Conservation (phyloP, 2,797 vertebrate genomes). For the Scleropages formosus region DNA sequence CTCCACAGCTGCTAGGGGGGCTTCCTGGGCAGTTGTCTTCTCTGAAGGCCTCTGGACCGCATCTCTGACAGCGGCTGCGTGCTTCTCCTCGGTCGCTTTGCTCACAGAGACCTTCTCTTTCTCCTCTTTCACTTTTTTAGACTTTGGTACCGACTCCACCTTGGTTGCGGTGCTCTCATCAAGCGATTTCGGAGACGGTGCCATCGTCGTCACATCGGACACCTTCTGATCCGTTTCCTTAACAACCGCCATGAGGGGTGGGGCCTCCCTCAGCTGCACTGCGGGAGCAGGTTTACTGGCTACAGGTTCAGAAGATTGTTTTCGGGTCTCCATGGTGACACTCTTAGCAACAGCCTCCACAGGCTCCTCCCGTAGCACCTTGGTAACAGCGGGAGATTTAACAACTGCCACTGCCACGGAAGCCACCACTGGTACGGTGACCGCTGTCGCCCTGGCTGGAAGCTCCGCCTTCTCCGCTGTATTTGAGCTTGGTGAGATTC, state of each 20-base stretch:
- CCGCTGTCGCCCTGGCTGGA: conserved; percentile 39
- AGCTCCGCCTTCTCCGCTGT: conserved; percentile 39
- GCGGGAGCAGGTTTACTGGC: conserved; percentile 32
- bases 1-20: conserved; percentile 33
- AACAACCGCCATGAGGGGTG: conserved; percentile 1
- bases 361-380: conserved; percentile 48
- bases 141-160: neutral
- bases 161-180: neutral
- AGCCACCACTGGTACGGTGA: conserved; percentile 35
- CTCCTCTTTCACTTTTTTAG: conserved; percentile 10
- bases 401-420: conserved; percentile 45
- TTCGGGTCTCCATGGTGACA: conserved; percentile 35
- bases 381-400: conserved; percentile 35
- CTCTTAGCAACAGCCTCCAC: conserved; percentile 27
- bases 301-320: conserved; percentile 36
- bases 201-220: conserved; percentile 32
- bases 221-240: conserved; percentile 30
- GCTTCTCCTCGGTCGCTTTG: conserved; percentile 18
- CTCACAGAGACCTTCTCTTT: neutral
- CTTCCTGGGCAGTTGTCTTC: conserved; percentile 20
- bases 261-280: conserved; percentile 20
- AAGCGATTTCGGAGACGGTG: conserved; percentile 21
- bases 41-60: conserved; percentile 33
- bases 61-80: neutral
- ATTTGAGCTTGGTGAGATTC: conserved; percentile 32